Percentiles rank a stretch among this genome's conserved stretches.
phyloP scores from a whole-genome alignment of 1,140 invertebrate genomes.

The Danaus plexippus region DNA sequence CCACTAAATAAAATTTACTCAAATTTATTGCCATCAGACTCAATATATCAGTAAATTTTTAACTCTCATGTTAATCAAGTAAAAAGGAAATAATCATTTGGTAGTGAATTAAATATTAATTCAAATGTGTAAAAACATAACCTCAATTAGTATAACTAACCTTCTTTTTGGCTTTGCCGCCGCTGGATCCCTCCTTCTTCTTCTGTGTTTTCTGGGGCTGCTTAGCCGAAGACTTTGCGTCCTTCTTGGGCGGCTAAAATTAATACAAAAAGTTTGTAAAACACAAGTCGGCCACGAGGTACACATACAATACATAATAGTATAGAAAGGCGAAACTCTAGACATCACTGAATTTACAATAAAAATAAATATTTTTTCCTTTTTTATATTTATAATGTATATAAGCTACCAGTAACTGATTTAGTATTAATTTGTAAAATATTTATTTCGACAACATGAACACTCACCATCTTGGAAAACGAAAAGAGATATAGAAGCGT shows the following conservation, averaged over 20 bases:
- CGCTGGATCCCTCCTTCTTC: conserved; percentile 97
- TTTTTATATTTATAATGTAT: too few relatives aligned
- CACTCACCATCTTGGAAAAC: conserved; percentile 66
- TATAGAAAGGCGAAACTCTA: background rate
- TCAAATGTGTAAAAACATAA: conserved; percentile 30
- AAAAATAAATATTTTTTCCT: background rate
- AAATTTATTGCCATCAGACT: conserved; percentile 63
- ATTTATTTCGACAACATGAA: conserved; percentile 15
- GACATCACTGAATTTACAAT: conserved; percentile 4
- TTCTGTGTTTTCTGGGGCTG: conserved; percentile 95
- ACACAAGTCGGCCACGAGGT: conserved; percentile 48
- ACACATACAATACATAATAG: conserved; percentile 7
- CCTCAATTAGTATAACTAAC: conserved; percentile 67
- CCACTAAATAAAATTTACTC: background rate
- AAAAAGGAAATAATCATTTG: conserved; percentile 50
- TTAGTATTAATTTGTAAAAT: background rate
- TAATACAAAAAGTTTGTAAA: conserved; percentile 34
- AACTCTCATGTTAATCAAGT: conserved; percentile 63
- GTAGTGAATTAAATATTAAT: conserved; percentile 2
- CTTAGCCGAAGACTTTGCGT: conserved; percentile 91
- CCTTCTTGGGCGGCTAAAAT: conserved; percentile 95
- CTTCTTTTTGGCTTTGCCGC: conserved; percentile 99
- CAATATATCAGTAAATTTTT: conserved; percentile 76
- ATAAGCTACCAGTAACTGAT: too few relatives aligned
- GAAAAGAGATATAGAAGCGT: conserved; percentile 42